These are phyloP conservation scores for Melanotus villosus DNA, from an alignment of 2,888 invertebrate species.

Conservation along the genomic window DNA sequence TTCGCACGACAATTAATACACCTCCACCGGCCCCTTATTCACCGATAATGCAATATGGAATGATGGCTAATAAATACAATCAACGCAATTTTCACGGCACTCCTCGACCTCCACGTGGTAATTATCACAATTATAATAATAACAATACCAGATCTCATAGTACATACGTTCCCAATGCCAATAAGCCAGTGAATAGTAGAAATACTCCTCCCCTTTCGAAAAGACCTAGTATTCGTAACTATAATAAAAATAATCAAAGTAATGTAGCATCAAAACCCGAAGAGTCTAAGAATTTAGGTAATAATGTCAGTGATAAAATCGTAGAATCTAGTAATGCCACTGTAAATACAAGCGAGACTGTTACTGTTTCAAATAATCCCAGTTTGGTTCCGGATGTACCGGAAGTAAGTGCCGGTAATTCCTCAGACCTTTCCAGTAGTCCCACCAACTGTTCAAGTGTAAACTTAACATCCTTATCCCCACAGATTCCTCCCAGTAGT, in stretches of 20 bases:
- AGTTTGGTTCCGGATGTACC: slow-evolving; percentile 1
- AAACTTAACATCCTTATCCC: slow-evolving; percentile 17
- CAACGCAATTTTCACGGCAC: slow-evolving; percentile 35
- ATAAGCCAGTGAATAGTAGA: neutral
- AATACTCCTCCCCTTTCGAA: neutral
- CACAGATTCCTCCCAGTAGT: slow-evolving; percentile 35
- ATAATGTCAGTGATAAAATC: neutral
- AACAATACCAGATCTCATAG: slow-evolving; percentile 22
- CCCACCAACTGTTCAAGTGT: neutral
- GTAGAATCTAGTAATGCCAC: neutral
- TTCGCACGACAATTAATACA: slow-evolving; percentile 32
- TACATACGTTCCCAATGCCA: neutral
- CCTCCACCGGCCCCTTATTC: slow-evolving; percentile 46
- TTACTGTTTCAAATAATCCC: neutral
- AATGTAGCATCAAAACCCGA: neutral
- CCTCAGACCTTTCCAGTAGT: neutral
- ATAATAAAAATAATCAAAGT: neutral
- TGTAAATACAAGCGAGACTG: neutral
- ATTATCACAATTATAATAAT: neutral
- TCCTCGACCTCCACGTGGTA: slow-evolving; percentile 1
- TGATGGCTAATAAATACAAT: slow-evolving; percentile 16
- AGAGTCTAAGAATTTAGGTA: slow-evolving; percentile 1
- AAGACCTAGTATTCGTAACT: neutral
- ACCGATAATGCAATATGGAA: slow-evolving; percentile 33
- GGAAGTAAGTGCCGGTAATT: slow-evolving; percentile 14